A percentile compares a stretch with the other conserved stretches of the same genome.
Conservation (phyloP, 2,113 vertebrate species). For the Ceratotherium simum region DNA sequence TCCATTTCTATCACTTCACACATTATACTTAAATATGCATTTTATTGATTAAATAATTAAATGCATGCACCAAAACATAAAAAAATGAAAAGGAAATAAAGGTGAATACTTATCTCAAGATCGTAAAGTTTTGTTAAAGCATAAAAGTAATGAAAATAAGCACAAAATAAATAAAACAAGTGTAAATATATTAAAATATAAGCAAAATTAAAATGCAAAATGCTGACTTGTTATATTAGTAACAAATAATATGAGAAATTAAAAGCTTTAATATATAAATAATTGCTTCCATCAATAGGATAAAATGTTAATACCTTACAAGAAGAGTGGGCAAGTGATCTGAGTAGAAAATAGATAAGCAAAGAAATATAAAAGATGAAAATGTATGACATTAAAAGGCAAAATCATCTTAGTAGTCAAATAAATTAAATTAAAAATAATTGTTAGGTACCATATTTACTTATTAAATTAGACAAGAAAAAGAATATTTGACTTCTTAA, state of each 20-base stretch:
- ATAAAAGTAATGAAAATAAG: not conserved
- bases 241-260: not conserved
- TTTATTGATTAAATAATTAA: not conserved
- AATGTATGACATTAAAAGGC: not conserved
- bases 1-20: not conserved
- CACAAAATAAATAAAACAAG: not conserved
- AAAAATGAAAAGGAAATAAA: not conserved
- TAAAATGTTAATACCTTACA: not conserved
- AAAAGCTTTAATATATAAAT: not conserved
- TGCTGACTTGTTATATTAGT: not conserved
- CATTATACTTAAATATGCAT: not conserved
- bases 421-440: not conserved
- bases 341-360: not conserved
- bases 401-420: not conserved
- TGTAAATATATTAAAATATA: not conserved
- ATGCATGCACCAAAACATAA: not conserved
- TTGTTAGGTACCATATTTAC: not conserved
- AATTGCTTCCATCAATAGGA: not conserved
- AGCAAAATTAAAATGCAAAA: not conserved
- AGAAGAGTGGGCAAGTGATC: not conserved
- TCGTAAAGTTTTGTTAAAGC: not conserved
- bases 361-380: not conserved
- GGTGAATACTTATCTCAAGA: not conserved
- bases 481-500: not conserved
- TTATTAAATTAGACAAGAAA: not conserved